A percentile compares a stretch with the other conserved stretches of the same genome.
Conservation (phyloP, 1,140 invertebrate species). For the Dinoponera quadriceps region DNA sequence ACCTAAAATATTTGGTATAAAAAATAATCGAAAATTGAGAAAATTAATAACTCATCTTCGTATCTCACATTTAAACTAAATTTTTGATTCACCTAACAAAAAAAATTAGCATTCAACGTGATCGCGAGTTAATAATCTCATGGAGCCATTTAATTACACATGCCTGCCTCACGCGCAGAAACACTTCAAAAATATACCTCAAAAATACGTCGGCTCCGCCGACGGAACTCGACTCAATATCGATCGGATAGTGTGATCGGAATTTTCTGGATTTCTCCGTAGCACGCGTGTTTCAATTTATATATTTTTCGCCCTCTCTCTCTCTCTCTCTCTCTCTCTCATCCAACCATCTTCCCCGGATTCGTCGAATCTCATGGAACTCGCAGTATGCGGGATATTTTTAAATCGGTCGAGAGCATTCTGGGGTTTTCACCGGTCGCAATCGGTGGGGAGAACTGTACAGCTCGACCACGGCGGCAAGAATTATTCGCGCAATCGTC, state of each 20-base stretch:
- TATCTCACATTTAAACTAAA: not conserved
- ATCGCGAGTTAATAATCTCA: not conserved
- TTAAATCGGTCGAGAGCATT: slow-evolving; percentile 66
- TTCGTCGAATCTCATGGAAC: slow-evolving; percentile 51
- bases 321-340: no score
- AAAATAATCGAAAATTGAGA: not conserved
- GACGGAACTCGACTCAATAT: not conserved
- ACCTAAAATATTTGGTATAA: not conserved
- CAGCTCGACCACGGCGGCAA: slow-evolving; percentile 53
- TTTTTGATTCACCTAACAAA: not conserved
- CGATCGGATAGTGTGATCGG: not conserved
- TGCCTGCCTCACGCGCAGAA: not conserved
- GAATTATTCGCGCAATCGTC: no score
- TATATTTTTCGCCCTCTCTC: not conserved
- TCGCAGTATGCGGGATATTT: slow-evolving; percentile 72
- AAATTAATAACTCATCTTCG: not conserved
- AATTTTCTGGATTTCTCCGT: not conserved
- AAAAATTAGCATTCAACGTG: not conserved
- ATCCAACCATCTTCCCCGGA: slow-evolving; percentile 15
- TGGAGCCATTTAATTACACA: not conserved
- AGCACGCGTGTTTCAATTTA: not conserved
- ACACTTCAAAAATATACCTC: not conserved
- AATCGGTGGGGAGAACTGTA: slow-evolving; percentile 39
- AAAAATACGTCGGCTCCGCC: not conserved
- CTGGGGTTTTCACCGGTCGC: not conserved